Conservation (phyloP, 37 sponge, comb jelly and placozoan genomes). For the Spongia lamella region DNA sequence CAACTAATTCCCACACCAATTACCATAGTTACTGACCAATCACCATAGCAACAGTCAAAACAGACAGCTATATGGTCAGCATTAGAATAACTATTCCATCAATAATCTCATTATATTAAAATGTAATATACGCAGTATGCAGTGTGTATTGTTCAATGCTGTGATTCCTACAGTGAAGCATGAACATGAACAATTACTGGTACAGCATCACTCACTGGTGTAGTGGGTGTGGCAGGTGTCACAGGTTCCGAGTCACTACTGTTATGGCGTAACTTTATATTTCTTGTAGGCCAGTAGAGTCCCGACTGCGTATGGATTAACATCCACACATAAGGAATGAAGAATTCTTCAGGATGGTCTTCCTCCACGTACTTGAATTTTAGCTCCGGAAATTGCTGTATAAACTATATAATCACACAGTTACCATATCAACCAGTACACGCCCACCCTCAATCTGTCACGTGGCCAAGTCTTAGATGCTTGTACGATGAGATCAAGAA, state of each 20-base stretch:
- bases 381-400: constrained; percentile 90
- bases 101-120: no score
- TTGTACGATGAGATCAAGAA: constrained; percentile 70
- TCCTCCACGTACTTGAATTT: constrained; percentile 95
- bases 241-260: constrained; percentile 27
- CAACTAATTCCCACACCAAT: no score
- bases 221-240: constrained; percentile 40
- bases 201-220: background rate
- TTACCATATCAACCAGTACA: background rate
- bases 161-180: no score
- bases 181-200: no score
- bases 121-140: no score
- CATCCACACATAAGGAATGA: constrained; percentile 97
- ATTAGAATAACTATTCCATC: background rate
- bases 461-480: constrained; percentile 82
- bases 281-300: constrained; percentile 34
- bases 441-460: constrained; percentile 78
- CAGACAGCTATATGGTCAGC: background rate
- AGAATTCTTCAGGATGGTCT: constrained; percentile 93
- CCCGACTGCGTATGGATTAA: constrained; percentile 59
- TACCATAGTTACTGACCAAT: background rate
- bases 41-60: background rate
- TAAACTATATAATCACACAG: constrained; percentile 3
- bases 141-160: no score
- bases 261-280: background rate